Base-by-base conservation (phyloP, 2,888 invertebrate species). In the Rhopalosiphum nymphaeae region DNA sequence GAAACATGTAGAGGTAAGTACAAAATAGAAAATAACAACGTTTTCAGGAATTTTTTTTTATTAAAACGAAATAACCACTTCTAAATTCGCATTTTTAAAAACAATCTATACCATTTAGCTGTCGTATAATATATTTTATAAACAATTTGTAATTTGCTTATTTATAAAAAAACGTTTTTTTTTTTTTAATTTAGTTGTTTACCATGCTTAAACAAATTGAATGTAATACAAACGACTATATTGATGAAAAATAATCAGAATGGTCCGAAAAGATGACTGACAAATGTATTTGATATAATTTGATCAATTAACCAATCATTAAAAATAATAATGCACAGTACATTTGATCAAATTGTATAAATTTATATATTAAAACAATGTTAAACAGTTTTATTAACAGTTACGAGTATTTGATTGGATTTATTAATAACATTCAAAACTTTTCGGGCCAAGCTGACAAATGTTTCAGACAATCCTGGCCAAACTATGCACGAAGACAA, bases 41-140 rank as follows among this genome's bases (percentile, higher is more conserved):
- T 7, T 84, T 57, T 78, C 26, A 53, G 90, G 90, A 78, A 78
- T 67, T 78, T 67, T 84, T 67, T 92, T 87, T 92, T 92, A 87
- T 92, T 92, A 92, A 92, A 92, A 92, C 87, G 87, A 92, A 92
- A 92, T 92, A 87, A 92, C 92, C 92, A 92, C 86, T 87, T 92
- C 92, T 92, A 92, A 87, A 86, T 61, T 67, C 87, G 87, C 87
- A 87, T 92, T 87, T 87, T 87, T 67, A 87, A 92, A 92, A 92
- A 87, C 92, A 92, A 92, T 92, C 92, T 92, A 92, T 87, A 67
- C 61, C 86, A 92, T 92, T 92, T 87, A 87, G 49, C 87, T 87
- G 86, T 92, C 87, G 57, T 85, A 56, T 91, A 56, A 49, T 89
- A 89, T 89, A 26, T 53, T 84, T 91, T 91, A 26, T 85, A 44